Evolutionary conservation across 1,140 invertebrate species (phyloP), one percentile per base, ranked within the genome.

Genomic region (Babylonia areolata): DNA sequence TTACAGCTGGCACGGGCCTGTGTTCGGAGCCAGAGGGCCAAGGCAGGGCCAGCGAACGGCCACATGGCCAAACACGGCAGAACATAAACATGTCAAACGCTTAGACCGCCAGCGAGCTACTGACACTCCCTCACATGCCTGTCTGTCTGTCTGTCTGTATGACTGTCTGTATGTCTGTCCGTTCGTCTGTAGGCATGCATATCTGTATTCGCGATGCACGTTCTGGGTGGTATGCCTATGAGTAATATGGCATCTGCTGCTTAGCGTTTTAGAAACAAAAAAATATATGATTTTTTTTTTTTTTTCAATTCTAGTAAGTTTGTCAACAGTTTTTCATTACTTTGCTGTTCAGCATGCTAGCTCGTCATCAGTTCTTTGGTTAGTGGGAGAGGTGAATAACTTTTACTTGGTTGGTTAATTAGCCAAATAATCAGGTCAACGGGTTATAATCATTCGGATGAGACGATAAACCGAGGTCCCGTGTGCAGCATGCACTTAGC

Each of bases 11-110:
- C 46, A 28, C 35, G 31, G 28, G 64, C 64, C 37, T 23, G 37
- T 12, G 69, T 31, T 12, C 69, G 69, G 28, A n/a, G 69, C 64
- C 40, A 73, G 39, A 20, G 46, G 37, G n/a, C 37, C 39, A 35
- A 54, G 64, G 28, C 23, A 84, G 82, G 82, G 37, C 82, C 37
- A 33, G 23, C 33, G 31, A 28, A 20, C n/a, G 39, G 5, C 64
- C 82, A 84, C 82, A 84, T 84, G 82, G 82, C 82, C 82, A 37
- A 84, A 84, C 82, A 84, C 39, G 64, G 69, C 20, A 46, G 39
- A 84, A 84, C 71, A 84, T 84, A 84, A 84, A 84, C 82, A 84
- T 84, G 82, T 84, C 82, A 84, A 75, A 46, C 37, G 54, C 82
- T 33, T 42, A 84, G 69, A 75, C 23, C 28, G 64, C n/a, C 15